Evolutionary conservation across 2,797 vertebrate genomes (phyloP).

Genomic region (Tapera naevia): DNA sequence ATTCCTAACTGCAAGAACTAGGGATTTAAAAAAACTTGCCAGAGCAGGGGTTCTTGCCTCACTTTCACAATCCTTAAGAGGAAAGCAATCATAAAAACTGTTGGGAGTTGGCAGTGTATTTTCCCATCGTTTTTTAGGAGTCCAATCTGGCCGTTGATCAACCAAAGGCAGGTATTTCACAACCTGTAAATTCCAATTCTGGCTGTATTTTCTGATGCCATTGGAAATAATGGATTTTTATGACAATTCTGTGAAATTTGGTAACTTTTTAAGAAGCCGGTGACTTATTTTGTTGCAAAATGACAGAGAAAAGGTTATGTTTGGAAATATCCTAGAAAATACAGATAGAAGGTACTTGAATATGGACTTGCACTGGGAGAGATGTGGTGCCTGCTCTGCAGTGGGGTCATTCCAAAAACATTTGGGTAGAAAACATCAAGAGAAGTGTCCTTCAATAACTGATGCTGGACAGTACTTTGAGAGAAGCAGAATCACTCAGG

Average conservation of each 20-base stretch:
- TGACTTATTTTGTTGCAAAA: background rate
- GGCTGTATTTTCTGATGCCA: background rate
- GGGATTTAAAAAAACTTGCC: background rate
- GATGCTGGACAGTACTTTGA: background rate
- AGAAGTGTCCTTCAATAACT: background rate
- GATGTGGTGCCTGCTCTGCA: background rate
- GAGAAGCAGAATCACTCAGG: background rate
- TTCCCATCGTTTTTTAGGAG: background rate
- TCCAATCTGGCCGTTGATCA: background rate
- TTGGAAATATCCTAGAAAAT: background rate
- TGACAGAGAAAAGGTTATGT: background rate
- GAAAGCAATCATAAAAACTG: background rate
- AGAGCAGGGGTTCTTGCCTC: background rate
- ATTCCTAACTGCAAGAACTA: background rate
- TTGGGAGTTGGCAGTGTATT: background rate
- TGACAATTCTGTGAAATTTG: background rate
- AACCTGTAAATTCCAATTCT: background rate
- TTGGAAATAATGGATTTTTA: background rate
- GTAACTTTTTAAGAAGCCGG: background rate
- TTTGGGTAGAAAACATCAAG: background rate
- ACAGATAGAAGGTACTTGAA: background rate
- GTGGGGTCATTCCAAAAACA: background rate
- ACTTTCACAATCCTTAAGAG: background rate
- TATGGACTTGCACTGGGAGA: background rate
- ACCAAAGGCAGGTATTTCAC: background rate